Percentiles rank a stretch among this genome's conserved stretches.
These are phyloP conservation scores for Sinopyrophorus schimmeli DNA, from an alignment of 2,888 invertebrate species.

Conservation along the genomic window DNA sequence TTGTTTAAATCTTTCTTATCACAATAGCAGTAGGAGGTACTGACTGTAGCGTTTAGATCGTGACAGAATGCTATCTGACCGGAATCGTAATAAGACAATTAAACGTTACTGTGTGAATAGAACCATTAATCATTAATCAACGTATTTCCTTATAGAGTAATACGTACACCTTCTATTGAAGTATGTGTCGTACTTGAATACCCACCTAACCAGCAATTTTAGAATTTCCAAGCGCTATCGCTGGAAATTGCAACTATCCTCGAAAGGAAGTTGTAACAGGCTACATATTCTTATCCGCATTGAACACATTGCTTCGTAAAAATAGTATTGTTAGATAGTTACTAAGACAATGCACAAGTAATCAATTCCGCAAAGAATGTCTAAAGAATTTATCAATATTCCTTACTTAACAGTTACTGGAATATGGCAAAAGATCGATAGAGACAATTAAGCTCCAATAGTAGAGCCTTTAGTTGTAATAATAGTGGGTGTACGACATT, in stretches of 20 bases:
- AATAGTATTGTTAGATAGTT: conserved; percentile 11
- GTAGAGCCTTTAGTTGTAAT: too few relatives aligned
- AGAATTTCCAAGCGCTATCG: conserved; percentile 18
- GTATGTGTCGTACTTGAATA: conserved; percentile 19
- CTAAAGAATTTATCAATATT: too few relatives aligned
- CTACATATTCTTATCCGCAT: conserved; percentile 21
- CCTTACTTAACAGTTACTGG: too few relatives aligned
- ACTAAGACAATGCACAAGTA: too few relatives aligned
- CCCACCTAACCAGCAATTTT: conserved; percentile 20
- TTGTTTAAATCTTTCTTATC: conserved; percentile 24
- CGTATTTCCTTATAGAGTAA: conserved; percentile 21
- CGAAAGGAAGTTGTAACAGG: conserved; percentile 16
- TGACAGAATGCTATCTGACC: conserved; percentile 30
- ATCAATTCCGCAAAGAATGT: too few relatives aligned
- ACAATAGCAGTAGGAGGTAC: conserved; percentile 24
- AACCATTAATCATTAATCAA: conserved; percentile 30
- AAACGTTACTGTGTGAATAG: conserved; percentile 25
- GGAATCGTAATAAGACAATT: conserved; percentile 30
- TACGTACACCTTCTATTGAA: conserved; percentile 12
- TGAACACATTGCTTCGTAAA: conserved; percentile 13
- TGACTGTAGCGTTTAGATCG: conserved; percentile 26
- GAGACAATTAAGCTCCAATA: too few relatives aligned
- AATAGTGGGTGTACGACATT: too few relatives aligned
- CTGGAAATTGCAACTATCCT: conserved; percentile 11
- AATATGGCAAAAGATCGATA: too few relatives aligned